A percentile compares a stretch with the other conserved stretches of the same genome.
These are phyloP conservation scores for Phyllostomus hastatus DNA, from an alignment of 2,113 vertebrate species.

Conservation along the genomic window DNA sequence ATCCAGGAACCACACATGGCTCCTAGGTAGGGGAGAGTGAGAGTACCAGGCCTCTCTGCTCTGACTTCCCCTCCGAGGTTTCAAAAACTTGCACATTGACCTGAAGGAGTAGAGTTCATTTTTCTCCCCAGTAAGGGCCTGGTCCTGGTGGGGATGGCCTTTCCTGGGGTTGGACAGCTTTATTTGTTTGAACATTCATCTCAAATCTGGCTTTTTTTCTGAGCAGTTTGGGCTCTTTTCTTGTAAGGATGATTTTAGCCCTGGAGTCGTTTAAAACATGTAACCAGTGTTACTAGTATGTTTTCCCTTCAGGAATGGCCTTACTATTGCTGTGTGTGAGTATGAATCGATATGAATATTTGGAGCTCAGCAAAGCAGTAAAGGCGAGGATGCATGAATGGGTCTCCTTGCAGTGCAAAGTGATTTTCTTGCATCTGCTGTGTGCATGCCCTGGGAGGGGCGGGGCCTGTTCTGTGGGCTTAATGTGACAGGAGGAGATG, in stretches of 20 bases:
- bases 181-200: background rate
- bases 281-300: background rate
- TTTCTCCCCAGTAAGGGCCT: background rate
- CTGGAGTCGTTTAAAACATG: background rate
- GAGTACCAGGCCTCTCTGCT: background rate
- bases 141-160: background rate
- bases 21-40: background rate
- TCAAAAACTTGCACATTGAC: background rate
- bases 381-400: accelerated
- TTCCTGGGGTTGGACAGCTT: background rate
- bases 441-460: background rate
- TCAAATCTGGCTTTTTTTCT: background rate
- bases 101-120: background rate
- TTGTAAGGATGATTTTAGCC: background rate
- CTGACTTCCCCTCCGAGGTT: background rate
- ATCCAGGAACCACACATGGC: background rate
- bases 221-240: background rate
- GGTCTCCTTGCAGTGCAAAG: accelerated
- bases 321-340: background rate
- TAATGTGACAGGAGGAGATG: background rate
- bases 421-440: background rate
- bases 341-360: background rate
- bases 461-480: background rate
- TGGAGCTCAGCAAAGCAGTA: background rate
- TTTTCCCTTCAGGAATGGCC: background rate